phyloP scores from a whole-genome alignment of 2,888 invertebrate species.

The Lithophane socia region DNA sequence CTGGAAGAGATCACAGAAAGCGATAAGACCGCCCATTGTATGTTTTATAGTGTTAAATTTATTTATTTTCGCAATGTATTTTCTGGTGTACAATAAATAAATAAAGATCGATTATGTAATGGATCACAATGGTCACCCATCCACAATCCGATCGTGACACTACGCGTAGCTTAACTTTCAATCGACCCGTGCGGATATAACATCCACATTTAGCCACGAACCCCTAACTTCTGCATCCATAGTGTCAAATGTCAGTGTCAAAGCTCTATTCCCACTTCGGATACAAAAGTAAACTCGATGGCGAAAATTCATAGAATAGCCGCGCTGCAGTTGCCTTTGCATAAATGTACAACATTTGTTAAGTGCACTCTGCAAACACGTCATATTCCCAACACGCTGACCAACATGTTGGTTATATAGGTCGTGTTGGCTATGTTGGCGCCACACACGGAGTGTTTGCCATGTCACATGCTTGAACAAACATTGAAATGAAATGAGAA shows the following conservation, averaged over 20 bases:
- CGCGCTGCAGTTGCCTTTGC: constrained; percentile 7
- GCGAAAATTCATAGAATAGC: constrained; percentile 25
- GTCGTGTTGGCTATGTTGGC: constrained; percentile 27
- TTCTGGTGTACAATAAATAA: too few species aligned
- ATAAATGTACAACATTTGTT: constrained; percentile 38
- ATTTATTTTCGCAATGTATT: too few species aligned
- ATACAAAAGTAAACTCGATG: background rate
- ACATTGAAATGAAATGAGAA: constrained; percentile 53
- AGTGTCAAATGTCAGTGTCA: background rate
- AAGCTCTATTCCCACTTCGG: background rate
- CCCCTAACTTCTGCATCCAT: background rate
- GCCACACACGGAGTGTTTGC: constrained; percentile 40
- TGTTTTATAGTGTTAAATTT: too few species aligned
- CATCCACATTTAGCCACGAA: background rate
- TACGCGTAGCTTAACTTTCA: background rate
- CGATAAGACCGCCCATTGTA: too few species aligned
- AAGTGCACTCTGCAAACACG: constrained; percentile 33
- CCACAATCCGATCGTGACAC: too few species aligned
- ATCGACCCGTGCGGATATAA: background rate
- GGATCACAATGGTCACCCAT: background rate
- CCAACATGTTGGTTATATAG: constrained; percentile 20
- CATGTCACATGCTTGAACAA: constrained; percentile 26
- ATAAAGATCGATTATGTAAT: too few species aligned
- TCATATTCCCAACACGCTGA: constrained; percentile 6
- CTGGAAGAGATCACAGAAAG: too few species aligned